phyloP scores from a whole-genome alignment of 2,888 invertebrate species.

The Drosophila mimetica region DNA sequence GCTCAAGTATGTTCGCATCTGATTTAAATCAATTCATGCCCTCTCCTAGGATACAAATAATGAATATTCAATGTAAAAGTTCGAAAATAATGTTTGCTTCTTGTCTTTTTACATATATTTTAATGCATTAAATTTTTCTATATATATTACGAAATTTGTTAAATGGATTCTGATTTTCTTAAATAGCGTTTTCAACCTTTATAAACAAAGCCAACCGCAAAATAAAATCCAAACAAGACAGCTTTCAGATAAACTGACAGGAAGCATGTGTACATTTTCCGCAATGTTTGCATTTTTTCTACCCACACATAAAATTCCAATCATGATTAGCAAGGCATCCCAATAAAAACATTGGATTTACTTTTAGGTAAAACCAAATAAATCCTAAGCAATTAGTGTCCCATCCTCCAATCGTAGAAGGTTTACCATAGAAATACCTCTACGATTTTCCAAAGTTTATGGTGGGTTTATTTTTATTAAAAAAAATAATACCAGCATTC shows the following conservation, averaged over 20 bases:
- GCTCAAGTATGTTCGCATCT: constrained; percentile 19
- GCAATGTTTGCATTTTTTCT: constrained; percentile 11
- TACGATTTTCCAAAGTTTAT: background rate
- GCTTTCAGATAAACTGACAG: constrained; percentile 4
- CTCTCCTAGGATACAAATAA: background rate
- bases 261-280: constrained; percentile 10
- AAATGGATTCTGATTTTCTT: background rate
- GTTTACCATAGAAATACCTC: background rate
- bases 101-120: background rate
- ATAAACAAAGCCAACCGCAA: no score
- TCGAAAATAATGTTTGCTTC: background rate
- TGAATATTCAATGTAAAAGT: background rate
- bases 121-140: no score
- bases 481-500: no score
- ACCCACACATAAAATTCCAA: constrained; percentile 7
- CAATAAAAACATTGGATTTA: background rate
- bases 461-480: background rate
- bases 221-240: no score
- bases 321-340: background rate
- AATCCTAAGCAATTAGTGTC: constrained; percentile 3
- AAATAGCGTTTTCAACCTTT: no score
- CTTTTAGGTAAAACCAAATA: background rate
- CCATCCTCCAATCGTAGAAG: background rate
- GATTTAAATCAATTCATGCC: constrained; percentile 28
- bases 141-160: no score